phyloP scores from a whole-genome alignment of 2,888 invertebrate genomes.

The Yponomeuta sedellus region DNA sequence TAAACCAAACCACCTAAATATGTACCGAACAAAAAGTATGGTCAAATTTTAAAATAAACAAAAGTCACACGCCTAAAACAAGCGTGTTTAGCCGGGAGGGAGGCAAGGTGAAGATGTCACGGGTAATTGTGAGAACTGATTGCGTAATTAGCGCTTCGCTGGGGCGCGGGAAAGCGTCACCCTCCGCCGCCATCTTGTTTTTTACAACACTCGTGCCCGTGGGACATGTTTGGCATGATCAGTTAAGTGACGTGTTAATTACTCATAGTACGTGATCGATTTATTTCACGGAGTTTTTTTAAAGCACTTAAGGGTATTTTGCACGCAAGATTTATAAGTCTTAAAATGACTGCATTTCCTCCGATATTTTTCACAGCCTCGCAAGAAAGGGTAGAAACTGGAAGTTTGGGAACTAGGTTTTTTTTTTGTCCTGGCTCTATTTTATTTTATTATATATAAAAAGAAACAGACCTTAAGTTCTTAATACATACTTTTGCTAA shows the following conservation, averaged over 20 bases:
- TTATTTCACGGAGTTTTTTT: background rate
- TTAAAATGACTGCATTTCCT: too few relatives aligned
- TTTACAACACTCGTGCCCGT: slow-evolving; percentile 55
- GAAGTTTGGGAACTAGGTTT: too few relatives aligned
- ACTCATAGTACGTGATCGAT: background rate
- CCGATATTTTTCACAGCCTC: too few relatives aligned
- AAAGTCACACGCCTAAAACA: slow-evolving; percentile 3
- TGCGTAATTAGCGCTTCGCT: slow-evolving; percentile 66
- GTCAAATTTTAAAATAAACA: background rate
- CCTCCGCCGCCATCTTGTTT: slow-evolving; percentile 38
- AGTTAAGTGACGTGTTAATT: background rate
- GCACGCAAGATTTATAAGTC: too few relatives aligned
- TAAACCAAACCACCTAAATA: background rate
- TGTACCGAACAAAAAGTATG: background rate
- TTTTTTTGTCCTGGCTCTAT: too few relatives aligned
- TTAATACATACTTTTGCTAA: too few relatives aligned
- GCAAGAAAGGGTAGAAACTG: too few relatives aligned
- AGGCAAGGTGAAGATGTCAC: slow-evolving; percentile 34
- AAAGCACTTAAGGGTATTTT: too few relatives aligned
- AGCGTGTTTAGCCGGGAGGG: slow-evolving; percentile 17
- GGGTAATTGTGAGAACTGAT: slow-evolving; percentile 73
- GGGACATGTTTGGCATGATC: slow-evolving; percentile 35
- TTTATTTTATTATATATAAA: too few relatives aligned
- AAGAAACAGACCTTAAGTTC: too few relatives aligned
- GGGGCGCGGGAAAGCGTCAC: slow-evolving; percentile 65